Percentiles rank a stretch among this genome's conserved stretches.
Evolutionary conservation across 2,888 invertebrate genomes (phyloP).

Genomic region (Drosophila atroscutellata): DNA sequence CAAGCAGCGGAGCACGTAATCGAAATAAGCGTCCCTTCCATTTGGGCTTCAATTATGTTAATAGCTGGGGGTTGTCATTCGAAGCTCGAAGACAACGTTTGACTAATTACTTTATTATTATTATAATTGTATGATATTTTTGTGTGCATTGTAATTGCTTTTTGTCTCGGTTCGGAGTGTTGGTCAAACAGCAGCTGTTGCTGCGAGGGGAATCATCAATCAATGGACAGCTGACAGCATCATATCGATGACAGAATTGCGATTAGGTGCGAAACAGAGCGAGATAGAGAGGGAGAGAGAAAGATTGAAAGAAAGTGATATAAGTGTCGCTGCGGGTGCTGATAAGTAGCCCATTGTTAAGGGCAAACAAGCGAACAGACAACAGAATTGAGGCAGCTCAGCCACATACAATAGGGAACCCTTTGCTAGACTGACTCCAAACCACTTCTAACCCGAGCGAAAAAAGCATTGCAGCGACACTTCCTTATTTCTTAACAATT

Average conservation of each 20-base stretch:
- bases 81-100: slow-evolving; percentile 48
- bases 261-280: slow-evolving; percentile 14
- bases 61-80: slow-evolving; percentile 18
- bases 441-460: background rate
- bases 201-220: slow-evolving; percentile 37
- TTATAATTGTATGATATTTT: slow-evolving; percentile 55
- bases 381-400: slow-evolving; percentile 23
- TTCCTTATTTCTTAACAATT: slow-evolving; percentile 62
- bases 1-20: slow-evolving; percentile 51
- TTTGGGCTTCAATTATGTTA: slow-evolving; percentile 67
- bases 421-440: background rate
- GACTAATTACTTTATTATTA: slow-evolving; percentile 56
- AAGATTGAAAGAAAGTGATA: background rate
- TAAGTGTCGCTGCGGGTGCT: slow-evolving; percentile 4
- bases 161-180: background rate
- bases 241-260: slow-evolving; percentile 11
- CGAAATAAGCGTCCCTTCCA: slow-evolving; percentile 52
- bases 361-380: slow-evolving; percentile 7
- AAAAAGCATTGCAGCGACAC: slow-evolving; percentile 29
- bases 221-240: slow-evolving; percentile 36
- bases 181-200: slow-evolving; percentile 25
- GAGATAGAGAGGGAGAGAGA: too few relatives aligned
- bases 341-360: slow-evolving; percentile 40
- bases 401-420: slow-evolving; percentile 14
- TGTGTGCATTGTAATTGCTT: slow-evolving; percentile 35